Base-by-base conservation (phyloP, 2,888 invertebrate genomes). In the Himalopsyche japonica region DNA sequence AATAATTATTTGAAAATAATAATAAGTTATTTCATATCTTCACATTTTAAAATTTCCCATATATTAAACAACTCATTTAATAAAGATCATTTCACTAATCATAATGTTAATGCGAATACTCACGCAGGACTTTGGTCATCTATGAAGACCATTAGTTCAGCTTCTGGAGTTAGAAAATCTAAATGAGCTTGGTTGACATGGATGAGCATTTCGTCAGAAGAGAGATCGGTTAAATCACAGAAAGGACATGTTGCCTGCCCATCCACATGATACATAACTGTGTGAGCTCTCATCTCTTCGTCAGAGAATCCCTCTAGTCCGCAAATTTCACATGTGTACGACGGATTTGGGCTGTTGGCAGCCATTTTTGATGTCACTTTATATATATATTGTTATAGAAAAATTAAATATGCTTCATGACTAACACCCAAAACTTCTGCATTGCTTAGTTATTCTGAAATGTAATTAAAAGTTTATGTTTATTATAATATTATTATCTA, bases 171-270 rank as follows among this genome's bases (percentile, higher is more conserved):
- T 80, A 96, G 90, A 89, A 95, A 96, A 89, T 97, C 96, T 87
- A 97, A 92, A 90, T 97, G 97, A n/a, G 95, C 96, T 87, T 95
- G 94, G 89, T 97, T 96, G 1, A 97, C 97, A 89, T 97, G 97
- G 2, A 95, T 91, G 86, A 96, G 91, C 88, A 97, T 94, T 88
- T 96, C 96, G 6, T 95, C 94, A 27, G 95, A 94, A 15, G 95
- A 94, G 76, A 95, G 94, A 86, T 94, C 94, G 20, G 94, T 94
- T 87, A 96, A 93, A 89, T 96, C 96, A 90, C 97, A 97, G 89
- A 97, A 96, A 0, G 97, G 97, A 89, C 97, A 97, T 80, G 95
- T 95, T 12, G 95, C 95, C 86, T 95, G 94, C 0, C 96, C 96
- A 86, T 96, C 95, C 12, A 97, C 94, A 89, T 97, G 97, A 87